Percentiles rank a stretch among this genome's conserved stretches.
phyloP scores from a whole-genome alignment of 2,888 invertebrate genomes.

The Hofmannophila pseudospretella region DNA sequence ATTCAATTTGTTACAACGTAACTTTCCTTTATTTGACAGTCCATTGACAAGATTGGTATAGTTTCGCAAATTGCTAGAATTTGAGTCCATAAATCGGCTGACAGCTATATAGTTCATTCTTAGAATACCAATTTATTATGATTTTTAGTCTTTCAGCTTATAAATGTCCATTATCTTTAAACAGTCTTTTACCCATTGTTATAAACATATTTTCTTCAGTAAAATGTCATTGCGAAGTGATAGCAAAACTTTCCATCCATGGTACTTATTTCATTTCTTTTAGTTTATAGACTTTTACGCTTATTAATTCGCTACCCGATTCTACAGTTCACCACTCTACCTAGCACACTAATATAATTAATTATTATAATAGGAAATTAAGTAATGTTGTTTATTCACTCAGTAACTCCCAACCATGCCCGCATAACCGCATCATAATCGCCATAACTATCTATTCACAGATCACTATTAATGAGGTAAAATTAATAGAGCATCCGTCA shows the following conservation, averaged over 20 bases:
- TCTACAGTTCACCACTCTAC: too few relatives aligned
- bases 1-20: conserved; percentile 15
- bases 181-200: too few relatives aligned
- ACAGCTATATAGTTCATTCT: conserved; percentile 24
- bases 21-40: conserved; percentile 17
- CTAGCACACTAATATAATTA: too few relatives aligned
- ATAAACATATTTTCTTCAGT: too few relatives aligned
- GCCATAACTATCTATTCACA: conserved; percentile 14
- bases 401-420: neutral
- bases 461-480: conserved; percentile 36
- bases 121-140: conserved; percentile 24
- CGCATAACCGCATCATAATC: conserved; percentile 14
- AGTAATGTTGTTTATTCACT: too few relatives aligned
- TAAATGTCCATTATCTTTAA: conserved; percentile 7
- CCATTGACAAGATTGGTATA: conserved; percentile 17
- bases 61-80: conserved; percentile 24
- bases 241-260: too few relatives aligned
- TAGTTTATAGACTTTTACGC: too few relatives aligned
- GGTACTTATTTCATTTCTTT: too few relatives aligned
- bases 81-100: conserved; percentile 35
- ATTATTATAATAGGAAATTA: too few relatives aligned
- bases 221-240: too few relatives aligned
- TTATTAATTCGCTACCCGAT: too few relatives aligned
- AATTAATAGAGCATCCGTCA: conserved; percentile 50
- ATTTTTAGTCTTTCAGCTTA: conserved; percentile 6